Evolutionary conservation across 1,140 invertebrate genomes (phyloP), one percentile per base, ranked within the genome.

Genomic region (Olivierus martensii): DNA sequence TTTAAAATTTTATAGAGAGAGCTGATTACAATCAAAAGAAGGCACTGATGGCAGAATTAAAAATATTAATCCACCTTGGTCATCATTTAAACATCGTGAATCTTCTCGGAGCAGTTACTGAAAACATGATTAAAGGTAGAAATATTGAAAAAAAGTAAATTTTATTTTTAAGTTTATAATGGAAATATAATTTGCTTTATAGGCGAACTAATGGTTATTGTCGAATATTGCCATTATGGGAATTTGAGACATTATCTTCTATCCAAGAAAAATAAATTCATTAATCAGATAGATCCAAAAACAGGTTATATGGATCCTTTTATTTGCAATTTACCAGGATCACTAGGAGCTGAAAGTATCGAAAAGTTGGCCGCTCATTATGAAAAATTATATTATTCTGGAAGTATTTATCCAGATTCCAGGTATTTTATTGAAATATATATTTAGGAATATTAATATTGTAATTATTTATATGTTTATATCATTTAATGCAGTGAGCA

Each of bases 41-140:
- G 56, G 84, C 90, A 0, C 68, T 96, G 12, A 79, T 84, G 6
- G 87, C 86, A 3, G 92, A 96, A 69, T 68, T 96, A 0, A 96
- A 96, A 73, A 93, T 96, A 19, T 86, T 96, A 80, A 83, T 89
- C 14, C 87, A 95, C 69, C 74, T 96, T 52, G 91, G 91, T 0
- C 84, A 86, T 64, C 90, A 96, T 71, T 67, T 95, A 1, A 96
- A 96, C 66, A 89, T 96, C 18, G 86, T 95, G 0, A 96, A 96
- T 72, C 72, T 96, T 18, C 74, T 95, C 1, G 92, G 92, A 46
- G 92, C 91, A 18, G 88, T 86, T 52, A 95, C 90, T 1, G 87
- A 86, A 65, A 84, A 92, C 65, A 80, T 93, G 48, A 77, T 78
- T 2, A 90, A 90, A 77, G 79, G 90, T 91, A 17, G 38, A 17